Base-by-base conservation (phyloP, 2,888 invertebrate species). In the Idaea aversata region DNA sequence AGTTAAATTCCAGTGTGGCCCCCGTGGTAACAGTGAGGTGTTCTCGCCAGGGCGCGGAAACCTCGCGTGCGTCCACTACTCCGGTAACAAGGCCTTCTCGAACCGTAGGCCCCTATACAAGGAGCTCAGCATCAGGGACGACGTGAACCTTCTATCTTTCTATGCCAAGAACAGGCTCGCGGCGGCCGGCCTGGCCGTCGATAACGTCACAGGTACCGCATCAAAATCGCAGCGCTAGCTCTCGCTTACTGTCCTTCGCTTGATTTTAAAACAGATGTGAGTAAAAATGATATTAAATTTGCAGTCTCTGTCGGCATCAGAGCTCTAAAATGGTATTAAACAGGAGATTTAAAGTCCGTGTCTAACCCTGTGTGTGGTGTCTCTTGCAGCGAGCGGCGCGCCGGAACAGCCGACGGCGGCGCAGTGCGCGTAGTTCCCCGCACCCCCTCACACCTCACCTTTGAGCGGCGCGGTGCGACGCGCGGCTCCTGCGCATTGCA, bases 131-230 rank as follows among this genome's bases (percentile, higher is more conserved):
- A 95, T 97, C 87, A 95, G 95, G 88, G 96, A 95, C 89, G 97
- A 97, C 93, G 97, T 97, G 88, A 96, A 96, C 85, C 95, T 97
- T 82, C 94, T 97, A 85, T 97, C 97, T 86, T 97, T 95, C 94
- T 97, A 97, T 94, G 95, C 96, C 92, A 96, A 96, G 93, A 96
- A 96, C 90, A 94, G 96, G 78, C 94, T 95, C 78, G 95, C 95
- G 78, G 95, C 95, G 75, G 93, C 94, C 80, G 93, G 93, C 63
- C 84, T 93, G 74, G 91, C 90, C 81, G 80, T 87, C 80, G 91
- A 92, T 75, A 83, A 84, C 80, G 89, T 83, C 84, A 87, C 94
- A 94, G 92, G 93, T 94, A 88, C 85, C 82, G 78, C 79, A 78
- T 72, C 75, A 78, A 71, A 78, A 75, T 84, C 85, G 85, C 88